Evolutionary conservation across 2,888 invertebrate genomes (phyloP), one percentile per base, ranked within the genome.

Genomic region (Erpobdella octoculata): DNA sequence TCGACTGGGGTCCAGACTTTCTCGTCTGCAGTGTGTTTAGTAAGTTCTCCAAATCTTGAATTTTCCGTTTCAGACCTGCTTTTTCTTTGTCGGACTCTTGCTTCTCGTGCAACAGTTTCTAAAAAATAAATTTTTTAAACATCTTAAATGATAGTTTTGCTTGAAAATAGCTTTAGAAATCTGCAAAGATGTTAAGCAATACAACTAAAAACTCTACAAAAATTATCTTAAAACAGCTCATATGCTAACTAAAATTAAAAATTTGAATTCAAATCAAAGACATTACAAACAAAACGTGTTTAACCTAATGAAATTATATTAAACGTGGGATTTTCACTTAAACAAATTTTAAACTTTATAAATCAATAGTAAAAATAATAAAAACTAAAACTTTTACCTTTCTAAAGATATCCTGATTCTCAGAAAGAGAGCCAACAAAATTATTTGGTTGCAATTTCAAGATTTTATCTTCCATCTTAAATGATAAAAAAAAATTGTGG

Each of bases 91-190:
- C 53, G n/a, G 69, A n/a, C 37, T 69, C 35, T 48, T 69, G 69
- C 36, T 46, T 48, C 53, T 69, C 69, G 28, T 69, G 53, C 21
- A 69, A 58, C 2, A 69, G 36, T 58, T 69, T 69, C 69, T 69
- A 31, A 18, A 31, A 46, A 6, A 41, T 33, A 28, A 31, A 12
- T 31, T 28, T 6, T 61, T 5, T 61, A 61, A 3, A 31, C 3
- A 21, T 61, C 9, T 12, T 28, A 53, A 53, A 53, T 53, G 21
- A 53, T 8, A 12, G 53, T 6, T 53, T 8, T 15, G 8, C 28
- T 53, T 5, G 21, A 53, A 18, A 21, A 53, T n/a, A n/a, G n/a
- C n/a, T n/a, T n/a, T n/a, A n/a, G n/a, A 53, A 53, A 53, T 28
- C 21, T 53, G 4, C 28, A 18, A 53, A 9, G 6, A 8, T 53